These are phyloP conservation scores for Holothuria leucospilota DNA, from an alignment of 53 echinoderm and acorn worm species.

Conservation along the genomic window DNA sequence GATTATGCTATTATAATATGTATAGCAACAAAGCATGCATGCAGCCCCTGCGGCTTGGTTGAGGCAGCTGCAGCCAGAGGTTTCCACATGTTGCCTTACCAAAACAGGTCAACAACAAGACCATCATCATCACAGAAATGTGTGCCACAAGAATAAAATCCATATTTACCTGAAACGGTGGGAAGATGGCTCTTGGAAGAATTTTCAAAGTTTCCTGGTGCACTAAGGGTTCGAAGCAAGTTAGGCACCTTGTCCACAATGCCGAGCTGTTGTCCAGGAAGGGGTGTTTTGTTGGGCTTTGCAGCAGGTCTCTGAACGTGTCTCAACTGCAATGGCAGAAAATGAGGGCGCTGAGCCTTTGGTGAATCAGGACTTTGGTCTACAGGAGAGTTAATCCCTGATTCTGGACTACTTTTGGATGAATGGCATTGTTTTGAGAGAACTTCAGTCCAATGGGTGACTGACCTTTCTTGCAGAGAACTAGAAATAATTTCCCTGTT, in stretches of 20 bases:
- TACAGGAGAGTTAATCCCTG: conserved; percentile 36
- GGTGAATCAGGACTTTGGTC: conserved; percentile 60
- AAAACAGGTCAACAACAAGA: too few species aligned
- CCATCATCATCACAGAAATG: too few species aligned
- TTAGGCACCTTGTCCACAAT: neutral
- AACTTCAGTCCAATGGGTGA: conserved; percentile 88
- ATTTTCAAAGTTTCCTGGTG: conserved; percentile 68
- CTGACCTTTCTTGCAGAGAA: conserved; percentile 44
- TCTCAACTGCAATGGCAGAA: conserved; percentile 90
- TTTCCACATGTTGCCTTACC: too few species aligned
- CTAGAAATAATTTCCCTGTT: conserved; percentile 35
- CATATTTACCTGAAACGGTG: too few species aligned
- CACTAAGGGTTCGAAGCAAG: conserved; percentile 77
- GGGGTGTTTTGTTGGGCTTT: conserved; percentile 78
- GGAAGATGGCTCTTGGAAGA: too few species aligned
- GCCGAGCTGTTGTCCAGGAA: neutral
- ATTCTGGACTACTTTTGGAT: conserved; percentile 46
- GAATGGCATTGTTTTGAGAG: conserved; percentile 59
- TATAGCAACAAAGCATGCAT: too few species aligned
- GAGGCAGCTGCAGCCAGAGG: too few species aligned
- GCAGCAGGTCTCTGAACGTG: conserved; percentile 86
- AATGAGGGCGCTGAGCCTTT: conserved; percentile 81
- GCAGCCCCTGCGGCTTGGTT: too few species aligned
- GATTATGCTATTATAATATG: too few species aligned
- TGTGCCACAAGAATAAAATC: too few species aligned